These are phyloP conservation scores for Tenebrio molitor DNA, from an alignment of 1,140 invertebrate species.

Conservation along the genomic window DNA sequence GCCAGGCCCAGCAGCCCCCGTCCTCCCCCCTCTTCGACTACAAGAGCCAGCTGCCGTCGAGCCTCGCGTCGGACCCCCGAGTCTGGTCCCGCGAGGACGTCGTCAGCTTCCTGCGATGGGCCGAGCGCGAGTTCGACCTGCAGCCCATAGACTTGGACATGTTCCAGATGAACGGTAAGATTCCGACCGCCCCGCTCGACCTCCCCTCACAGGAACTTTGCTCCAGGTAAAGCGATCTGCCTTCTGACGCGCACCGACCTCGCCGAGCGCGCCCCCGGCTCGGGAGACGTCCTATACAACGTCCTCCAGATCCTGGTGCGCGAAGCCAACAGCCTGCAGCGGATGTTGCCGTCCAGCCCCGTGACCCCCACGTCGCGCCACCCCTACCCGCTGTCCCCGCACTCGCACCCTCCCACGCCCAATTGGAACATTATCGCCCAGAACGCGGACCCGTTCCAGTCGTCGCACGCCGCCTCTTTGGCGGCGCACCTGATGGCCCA, in stretches of 20 bases:
- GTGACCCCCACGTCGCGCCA: conserved; percentile 87
- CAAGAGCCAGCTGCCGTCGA: conserved; percentile 85
- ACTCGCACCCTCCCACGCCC: conserved; percentile 83
- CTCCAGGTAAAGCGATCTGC: conserved; percentile 88
- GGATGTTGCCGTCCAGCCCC: conserved; percentile 84
- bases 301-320: conserved; percentile 89
- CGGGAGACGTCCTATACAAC: conserved; percentile 94
- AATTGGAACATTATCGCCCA: conserved; percentile 78
- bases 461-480: conserved; percentile 72
- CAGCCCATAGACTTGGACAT: conserved; percentile 93
- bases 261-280: conserved; percentile 89
- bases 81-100: conserved; percentile 94
- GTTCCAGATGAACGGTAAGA: conserved; percentile 96
- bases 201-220: neutral
- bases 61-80: conserved; percentile 87
- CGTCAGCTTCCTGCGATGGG: conserved; percentile 89
- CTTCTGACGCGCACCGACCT: conserved; percentile 91
- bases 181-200: conserved; percentile 28
- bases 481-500: conserved; percentile 77
- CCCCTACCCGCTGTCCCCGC: conserved; percentile 80
- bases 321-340: conserved; percentile 81
- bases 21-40: conserved; percentile 83
- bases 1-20: conserved; percentile 72
- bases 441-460: conserved; percentile 75
- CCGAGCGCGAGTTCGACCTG: conserved; percentile 92